Evolutionary conservation across 2,797 vertebrate genomes (phyloP).

Genomic region (Acanthurus tractus): DNA sequence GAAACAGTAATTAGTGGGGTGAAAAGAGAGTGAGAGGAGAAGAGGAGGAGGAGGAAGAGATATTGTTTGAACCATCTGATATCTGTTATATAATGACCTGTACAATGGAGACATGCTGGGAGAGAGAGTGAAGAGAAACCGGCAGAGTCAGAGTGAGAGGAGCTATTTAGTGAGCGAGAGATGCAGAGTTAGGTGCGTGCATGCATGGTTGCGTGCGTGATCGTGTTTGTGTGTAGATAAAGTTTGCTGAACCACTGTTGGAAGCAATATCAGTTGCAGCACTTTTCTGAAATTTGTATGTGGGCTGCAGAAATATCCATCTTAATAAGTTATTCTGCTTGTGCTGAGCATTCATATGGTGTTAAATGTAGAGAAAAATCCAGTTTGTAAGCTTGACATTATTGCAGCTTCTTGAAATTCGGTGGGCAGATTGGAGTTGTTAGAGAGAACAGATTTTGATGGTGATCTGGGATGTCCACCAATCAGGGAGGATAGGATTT

Average conservation of each 20-base stretch:
- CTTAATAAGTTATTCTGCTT: constrained; percentile 22
- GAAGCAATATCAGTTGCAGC: constrained; percentile 48
- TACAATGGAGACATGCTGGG: constrained; percentile 70
- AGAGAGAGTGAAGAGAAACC: constrained; percentile 61
- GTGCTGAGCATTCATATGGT: constrained; percentile 10
- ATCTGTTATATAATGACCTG: constrained; percentile 78
- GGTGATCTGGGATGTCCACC: constrained; percentile 42
- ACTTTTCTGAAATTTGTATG: constrained; percentile 42
- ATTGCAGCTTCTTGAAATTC: constrained; percentile 29
- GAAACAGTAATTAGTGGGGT: constrained; percentile 82
- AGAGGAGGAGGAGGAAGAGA: constrained; percentile 59
- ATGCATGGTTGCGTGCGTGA: constrained; percentile 20
- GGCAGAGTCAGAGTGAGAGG: constrained; percentile 45
- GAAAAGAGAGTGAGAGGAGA: constrained; percentile 64
- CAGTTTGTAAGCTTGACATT: constrained; percentile 19
- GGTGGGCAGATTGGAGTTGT: constrained; percentile 32
- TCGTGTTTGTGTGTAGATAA: constrained; percentile 21
- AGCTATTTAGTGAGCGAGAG: constrained; percentile 53
- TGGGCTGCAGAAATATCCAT: constrained; percentile 29
- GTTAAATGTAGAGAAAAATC: constrained; percentile 22
- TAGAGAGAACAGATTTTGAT: constrained; percentile 35
- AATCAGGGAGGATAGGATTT: constrained; percentile 4
- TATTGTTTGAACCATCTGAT: constrained; percentile 81
- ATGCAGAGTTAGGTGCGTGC: constrained; percentile 7
- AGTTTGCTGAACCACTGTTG: constrained; percentile 34